Evolutionary conservation across 2,888 invertebrate genomes (phyloP).

Genomic region (Pristionchus fissidentatus): DNA sequence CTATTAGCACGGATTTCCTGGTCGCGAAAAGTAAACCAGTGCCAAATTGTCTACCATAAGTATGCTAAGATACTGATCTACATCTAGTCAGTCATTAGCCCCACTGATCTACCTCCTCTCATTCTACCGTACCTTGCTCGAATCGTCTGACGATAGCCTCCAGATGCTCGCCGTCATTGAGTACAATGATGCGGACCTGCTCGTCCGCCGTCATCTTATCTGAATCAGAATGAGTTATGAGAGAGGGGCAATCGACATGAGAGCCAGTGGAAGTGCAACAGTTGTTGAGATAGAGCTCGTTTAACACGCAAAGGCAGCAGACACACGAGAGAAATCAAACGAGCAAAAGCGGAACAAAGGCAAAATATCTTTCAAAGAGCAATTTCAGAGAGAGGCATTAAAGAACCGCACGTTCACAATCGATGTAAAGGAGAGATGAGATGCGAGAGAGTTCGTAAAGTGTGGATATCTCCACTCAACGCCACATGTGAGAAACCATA

Average conservation of each 20-base stretch:
- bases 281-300: neutral
- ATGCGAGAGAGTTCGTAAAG: slow-evolving; percentile 6
- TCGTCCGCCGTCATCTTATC: slow-evolving; percentile 34
- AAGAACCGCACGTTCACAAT: slow-evolving; percentile 35
- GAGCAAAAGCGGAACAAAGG: neutral
- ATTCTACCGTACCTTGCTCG: slow-evolving; percentile 66
- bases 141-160: slow-evolving; percentile 67
- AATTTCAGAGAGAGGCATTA: neutral
- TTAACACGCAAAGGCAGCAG: neutral
- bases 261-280: slow-evolving; percentile 6
- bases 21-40: neutral
- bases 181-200: slow-evolving; percentile 62
- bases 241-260: neutral
- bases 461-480: neutral
- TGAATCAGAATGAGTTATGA: neutral
- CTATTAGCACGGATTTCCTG: too few species aligned
- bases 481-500: neutral
- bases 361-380: slow-evolving; percentile 14
- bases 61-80: neutral
- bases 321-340: neutral
- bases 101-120: neutral
- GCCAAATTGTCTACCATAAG: neutral
- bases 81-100: too few species aligned
- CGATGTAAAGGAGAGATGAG: neutral
- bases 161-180: slow-evolving; percentile 68